Percentiles rank a stretch among this genome's conserved stretches.
Evolutionary conservation across 2,113 vertebrate species (phyloP).

Genomic region (Hippocampus abdominalis): DNA sequence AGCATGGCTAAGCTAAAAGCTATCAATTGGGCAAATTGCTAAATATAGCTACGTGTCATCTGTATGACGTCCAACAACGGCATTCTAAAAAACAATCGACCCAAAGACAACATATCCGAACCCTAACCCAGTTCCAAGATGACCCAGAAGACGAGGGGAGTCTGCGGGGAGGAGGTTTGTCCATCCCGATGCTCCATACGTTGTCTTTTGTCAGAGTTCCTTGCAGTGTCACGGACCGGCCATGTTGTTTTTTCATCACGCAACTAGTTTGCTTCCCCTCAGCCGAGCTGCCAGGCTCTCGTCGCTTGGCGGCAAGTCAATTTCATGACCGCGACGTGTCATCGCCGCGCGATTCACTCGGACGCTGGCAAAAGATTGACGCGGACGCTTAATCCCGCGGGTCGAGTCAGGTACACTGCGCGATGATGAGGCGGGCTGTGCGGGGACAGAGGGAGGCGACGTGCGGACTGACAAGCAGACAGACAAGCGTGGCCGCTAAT

Average conservation of each 20-base stretch:
- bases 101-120: no score
- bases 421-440: conserved; percentile 37
- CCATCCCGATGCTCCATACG: not conserved
- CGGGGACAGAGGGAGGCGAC: conserved; percentile 45
- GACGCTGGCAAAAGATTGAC: conserved; percentile 54
- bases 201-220: not conserved
- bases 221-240: conserved; percentile 9
- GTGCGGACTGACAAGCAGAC: conserved; percentile 68
- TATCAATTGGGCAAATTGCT: no score
- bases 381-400: conserved; percentile 39
- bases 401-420: conserved; percentile 54
- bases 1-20: no score
- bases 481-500: conserved; percentile 62
- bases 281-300: conserved; percentile 42
- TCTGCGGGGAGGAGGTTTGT: not conserved
- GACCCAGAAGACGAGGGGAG: not conserved
- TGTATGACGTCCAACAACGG: no score
- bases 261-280: conserved; percentile 54
- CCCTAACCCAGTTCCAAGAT: no score
- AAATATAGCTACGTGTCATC: no score
- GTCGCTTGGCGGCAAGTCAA: conserved; percentile 59
- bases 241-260: conserved; percentile 16
- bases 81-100: no score
- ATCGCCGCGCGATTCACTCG: conserved; percentile 39
- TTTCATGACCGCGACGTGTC: conserved; percentile 62